Conservation (phyloP, 2,797 vertebrate genomes). For the Tachyglossus aculeatus region DNA sequence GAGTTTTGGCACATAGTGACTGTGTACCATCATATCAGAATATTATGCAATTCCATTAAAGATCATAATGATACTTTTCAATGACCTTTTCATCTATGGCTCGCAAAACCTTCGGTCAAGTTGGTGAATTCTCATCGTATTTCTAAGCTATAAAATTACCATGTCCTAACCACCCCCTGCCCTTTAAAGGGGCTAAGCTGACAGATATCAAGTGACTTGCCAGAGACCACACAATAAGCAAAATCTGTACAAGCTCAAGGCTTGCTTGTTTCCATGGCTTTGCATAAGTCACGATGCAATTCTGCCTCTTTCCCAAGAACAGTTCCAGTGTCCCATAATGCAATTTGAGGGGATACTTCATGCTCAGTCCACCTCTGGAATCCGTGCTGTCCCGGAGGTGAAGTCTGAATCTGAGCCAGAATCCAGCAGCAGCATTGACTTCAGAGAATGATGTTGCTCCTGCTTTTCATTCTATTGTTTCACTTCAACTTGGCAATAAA, state of each 20-base stretch:
- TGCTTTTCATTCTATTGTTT: constrained; percentile 23
- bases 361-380: constrained; percentile 40
- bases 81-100: too few species aligned
- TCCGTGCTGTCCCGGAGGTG: constrained; percentile 21
- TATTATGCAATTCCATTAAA: too few species aligned
- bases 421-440: constrained; percentile 36
- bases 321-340: not conserved
- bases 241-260: not conserved
- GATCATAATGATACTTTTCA: too few species aligned
- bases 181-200: not conserved
- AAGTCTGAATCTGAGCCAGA: constrained; percentile 56
- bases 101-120: too few species aligned
- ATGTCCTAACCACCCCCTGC: not conserved
- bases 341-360: not conserved
- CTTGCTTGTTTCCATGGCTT: not conserved
- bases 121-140: too few species aligned
- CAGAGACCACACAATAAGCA: not conserved
- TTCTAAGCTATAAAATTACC: too few species aligned
- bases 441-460: constrained; percentile 42
- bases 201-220: not conserved
- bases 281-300: not conserved
- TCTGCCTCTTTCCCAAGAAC: not conserved
- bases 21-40: too few species aligned
- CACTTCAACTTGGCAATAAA: constrained; percentile 60
- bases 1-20: too few species aligned